These are phyloP conservation scores for Hylaea fasciaria DNA, from an alignment of 2,888 invertebrate genomes.

Conservation along the genomic window DNA sequence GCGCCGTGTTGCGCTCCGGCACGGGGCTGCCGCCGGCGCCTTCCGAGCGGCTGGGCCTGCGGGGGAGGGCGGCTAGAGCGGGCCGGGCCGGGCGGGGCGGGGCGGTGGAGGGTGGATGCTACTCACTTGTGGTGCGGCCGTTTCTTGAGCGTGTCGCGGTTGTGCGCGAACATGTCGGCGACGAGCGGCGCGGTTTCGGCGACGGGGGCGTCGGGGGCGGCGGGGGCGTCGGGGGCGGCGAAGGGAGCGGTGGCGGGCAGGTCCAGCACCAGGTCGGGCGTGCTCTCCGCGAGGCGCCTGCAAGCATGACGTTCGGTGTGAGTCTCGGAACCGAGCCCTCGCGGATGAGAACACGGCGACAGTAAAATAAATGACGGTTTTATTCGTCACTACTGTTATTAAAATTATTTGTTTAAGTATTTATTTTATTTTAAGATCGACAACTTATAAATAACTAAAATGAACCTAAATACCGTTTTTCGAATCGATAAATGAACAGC, in stretches of 20 bases:
- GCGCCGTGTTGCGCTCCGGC: constrained; percentile 86
- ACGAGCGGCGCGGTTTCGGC: constrained; percentile 46
- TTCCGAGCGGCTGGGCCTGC: constrained; percentile 36
- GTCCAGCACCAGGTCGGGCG: constrained; percentile 94
- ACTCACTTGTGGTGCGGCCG: constrained; percentile 52
- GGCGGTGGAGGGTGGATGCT: constrained; percentile 16
- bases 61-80: neutral
- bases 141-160: constrained; percentile 73
- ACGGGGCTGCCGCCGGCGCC: constrained; percentile 63
- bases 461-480: no score
- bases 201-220: constrained; percentile 47
- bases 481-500: neutral
- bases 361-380: no score
- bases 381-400: no score
- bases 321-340: neutral
- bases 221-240: constrained; percentile 64
- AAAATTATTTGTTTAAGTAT: no score
- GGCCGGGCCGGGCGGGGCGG: constrained; percentile 12
- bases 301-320: neutral
- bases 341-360: no score
- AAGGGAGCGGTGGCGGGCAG: constrained; percentile 83
- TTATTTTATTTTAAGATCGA: no score
- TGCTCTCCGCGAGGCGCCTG: constrained; percentile 59
- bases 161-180: constrained; percentile 73
- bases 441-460: no score